Percentiles rank a stretch among this genome's conserved stretches.
These are phyloP conservation scores for Craniophora ligustri DNA, from an alignment of 2,888 invertebrate genomes.

Conservation along the genomic window DNA sequence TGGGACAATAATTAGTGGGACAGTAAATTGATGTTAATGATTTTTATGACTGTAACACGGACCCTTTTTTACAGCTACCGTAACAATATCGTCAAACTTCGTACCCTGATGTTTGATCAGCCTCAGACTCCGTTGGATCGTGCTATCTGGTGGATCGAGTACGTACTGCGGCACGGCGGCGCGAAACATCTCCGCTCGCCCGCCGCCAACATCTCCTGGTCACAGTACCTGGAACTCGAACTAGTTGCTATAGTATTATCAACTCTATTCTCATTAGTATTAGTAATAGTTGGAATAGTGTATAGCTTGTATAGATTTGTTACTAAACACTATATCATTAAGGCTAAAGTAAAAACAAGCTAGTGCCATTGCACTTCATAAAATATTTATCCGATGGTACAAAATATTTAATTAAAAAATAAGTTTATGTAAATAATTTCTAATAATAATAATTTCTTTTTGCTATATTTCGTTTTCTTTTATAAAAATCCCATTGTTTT, in stretches of 20 bases:
- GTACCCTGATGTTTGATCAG: slow-evolving; percentile 23
- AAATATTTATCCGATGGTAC: no score
- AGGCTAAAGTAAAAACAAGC: neutral
- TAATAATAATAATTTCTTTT: no score
- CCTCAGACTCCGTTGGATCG: slow-evolving; percentile 15
- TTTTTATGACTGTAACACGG: no score
- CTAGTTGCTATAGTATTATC: slow-evolving; percentile 11
- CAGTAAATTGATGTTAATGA: no score
- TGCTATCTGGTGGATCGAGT: slow-evolving; percentile 33
- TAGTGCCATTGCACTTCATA: no score
- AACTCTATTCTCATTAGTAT: neutral
- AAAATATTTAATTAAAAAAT: no score
- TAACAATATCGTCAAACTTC: slow-evolving; percentile 10
- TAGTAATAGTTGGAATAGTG: neutral
- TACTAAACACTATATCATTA: neutral
- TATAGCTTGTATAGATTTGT: neutral
- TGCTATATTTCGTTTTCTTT: no score
- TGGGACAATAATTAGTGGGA: no score
- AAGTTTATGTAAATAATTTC: no score
- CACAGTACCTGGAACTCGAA: slow-evolving; percentile 25
- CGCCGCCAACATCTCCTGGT: slow-evolving; percentile 31
- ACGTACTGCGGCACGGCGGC: slow-evolving; percentile 30
- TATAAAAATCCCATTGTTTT: no score
- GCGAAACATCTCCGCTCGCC: slow-evolving; percentile 29
- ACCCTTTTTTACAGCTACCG: slow-evolving; percentile 15